phyloP scores from a whole-genome alignment of 2,113 vertebrate genomes.

The Malurus alboscapulatus region DNA sequence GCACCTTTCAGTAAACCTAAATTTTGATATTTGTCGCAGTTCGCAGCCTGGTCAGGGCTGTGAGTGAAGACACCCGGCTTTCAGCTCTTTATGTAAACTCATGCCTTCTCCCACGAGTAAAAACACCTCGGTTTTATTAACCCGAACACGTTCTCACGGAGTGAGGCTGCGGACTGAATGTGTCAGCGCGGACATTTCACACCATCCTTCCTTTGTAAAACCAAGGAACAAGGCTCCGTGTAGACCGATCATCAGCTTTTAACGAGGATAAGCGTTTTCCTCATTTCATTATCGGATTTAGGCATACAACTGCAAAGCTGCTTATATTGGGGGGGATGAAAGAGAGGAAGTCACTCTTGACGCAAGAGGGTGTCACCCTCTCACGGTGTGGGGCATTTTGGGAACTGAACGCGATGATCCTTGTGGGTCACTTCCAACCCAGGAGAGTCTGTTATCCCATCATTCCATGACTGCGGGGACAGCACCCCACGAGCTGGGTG shows the following conservation, averaged over 20 bases:
- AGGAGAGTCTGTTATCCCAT: too few relatives aligned
- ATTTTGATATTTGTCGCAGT: not conserved
- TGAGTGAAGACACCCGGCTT: not conserved
- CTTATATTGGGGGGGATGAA: not conserved
- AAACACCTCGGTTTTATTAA: not conserved
- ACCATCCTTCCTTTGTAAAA: not conserved
- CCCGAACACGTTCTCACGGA: not conserved
- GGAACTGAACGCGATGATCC: not conserved
- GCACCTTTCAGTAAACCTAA: not conserved
- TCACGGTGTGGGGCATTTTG: fast-evolving
- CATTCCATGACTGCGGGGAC: fast-evolving
- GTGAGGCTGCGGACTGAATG: not conserved
- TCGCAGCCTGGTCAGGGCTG: not conserved
- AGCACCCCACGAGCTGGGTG: fast-evolving
- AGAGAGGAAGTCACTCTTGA: not conserved
- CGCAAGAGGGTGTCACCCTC: not conserved
- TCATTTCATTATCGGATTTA: not conserved
- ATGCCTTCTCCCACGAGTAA: not conserved
- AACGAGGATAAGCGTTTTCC: not conserved
- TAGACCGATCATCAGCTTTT: not conserved
- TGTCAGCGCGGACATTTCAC: not conserved
- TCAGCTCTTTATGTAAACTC: not conserved
- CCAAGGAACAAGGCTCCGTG: not conserved
- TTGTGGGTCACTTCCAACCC: fast-evolving
- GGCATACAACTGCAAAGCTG: not conserved